These are phyloP conservation scores for Hemicentrotus pulcherrimus DNA, from an alignment of 35 echinoderm and acorn worm species.

Conservation along the genomic window DNA sequence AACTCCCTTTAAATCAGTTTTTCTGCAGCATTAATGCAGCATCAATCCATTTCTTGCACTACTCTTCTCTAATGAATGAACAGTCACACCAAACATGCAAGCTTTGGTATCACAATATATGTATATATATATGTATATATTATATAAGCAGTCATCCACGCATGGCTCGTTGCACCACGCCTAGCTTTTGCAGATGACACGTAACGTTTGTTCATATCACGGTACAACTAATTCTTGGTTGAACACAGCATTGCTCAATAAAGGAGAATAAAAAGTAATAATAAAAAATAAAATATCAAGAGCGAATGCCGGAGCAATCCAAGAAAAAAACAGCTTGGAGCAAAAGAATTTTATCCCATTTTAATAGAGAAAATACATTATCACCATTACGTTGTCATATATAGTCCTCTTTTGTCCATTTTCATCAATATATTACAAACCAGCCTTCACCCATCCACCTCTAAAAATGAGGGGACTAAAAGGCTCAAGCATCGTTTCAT, in stretches of 20 bases:
- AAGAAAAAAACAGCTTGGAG: too few species aligned
- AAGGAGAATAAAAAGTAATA: not conserved
- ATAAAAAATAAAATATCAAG: not conserved
- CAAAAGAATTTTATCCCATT: too few species aligned
- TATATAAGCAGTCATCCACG: not conserved
- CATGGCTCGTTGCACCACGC: not conserved
- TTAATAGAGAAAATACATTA: not conserved
- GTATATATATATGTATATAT: constrained; percentile 40
- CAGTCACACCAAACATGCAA: constrained; percentile 4
- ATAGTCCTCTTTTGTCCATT: constrained; percentile 23
- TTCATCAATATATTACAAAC: not conserved
- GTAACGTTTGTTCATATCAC: not conserved
- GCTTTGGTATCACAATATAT: constrained; percentile 28
- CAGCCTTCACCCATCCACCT: not conserved
- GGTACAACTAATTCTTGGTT: not conserved
- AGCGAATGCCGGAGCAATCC: not conserved
- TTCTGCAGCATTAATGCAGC: not conserved
- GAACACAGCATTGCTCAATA: not conserved
- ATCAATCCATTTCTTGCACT: not conserved
- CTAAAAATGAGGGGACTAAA: constrained; percentile 34
- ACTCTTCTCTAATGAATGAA: not conserved
- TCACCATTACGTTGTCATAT: not conserved
- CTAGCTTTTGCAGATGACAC: not conserved
- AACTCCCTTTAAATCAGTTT: not conserved
- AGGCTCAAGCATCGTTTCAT: constrained; percentile 26